Conservation (phyloP, 2,888 invertebrate species). For the Tortricodes alternella region DNA sequence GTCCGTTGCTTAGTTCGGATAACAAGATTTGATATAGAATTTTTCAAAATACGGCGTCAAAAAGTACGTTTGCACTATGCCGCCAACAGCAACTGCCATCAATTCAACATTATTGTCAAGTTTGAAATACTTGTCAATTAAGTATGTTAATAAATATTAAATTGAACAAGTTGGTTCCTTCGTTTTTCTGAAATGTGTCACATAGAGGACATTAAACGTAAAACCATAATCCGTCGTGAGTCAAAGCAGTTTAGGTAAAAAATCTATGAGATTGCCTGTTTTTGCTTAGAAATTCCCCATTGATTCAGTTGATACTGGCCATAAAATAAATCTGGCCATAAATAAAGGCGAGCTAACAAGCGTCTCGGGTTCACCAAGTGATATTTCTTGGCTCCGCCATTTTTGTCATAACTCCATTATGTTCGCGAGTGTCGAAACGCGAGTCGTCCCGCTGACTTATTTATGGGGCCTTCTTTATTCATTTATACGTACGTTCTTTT, state of each 20-base stretch:
- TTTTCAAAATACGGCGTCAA: no score
- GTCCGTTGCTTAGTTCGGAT: no score
- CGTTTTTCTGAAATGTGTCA: no score
- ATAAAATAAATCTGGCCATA: conserved; percentile 83
- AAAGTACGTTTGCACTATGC: no score
- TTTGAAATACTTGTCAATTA: no score
- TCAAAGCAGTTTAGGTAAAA: conserved; percentile 11
- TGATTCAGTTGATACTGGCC: conserved; percentile 65
- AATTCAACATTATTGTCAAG: no score
- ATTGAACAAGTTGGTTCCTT: no score
- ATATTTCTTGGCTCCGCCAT: conserved; percentile 78
- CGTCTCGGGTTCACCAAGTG: conserved; percentile 79
- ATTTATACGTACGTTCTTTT: conserved; percentile 28
- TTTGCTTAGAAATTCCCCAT: conserved; percentile 55
- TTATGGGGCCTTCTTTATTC: conserved; percentile 38
- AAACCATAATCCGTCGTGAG: no score
- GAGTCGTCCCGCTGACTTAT: conserved; percentile 69
- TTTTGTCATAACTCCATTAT: conserved; percentile 81
- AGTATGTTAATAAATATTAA: no score
- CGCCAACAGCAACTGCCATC: no score
- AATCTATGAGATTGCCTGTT: conserved; percentile 60
- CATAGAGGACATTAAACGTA: no score
- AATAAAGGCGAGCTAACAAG: conserved; percentile 82
- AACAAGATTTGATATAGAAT: no score
- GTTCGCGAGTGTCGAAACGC: conserved; percentile 73